Percentiles rank a stretch among this genome's conserved stretches.
phyloP scores from a whole-genome alignment of 2,113 vertebrate species.

The Sclerurus mexicanus region DNA sequence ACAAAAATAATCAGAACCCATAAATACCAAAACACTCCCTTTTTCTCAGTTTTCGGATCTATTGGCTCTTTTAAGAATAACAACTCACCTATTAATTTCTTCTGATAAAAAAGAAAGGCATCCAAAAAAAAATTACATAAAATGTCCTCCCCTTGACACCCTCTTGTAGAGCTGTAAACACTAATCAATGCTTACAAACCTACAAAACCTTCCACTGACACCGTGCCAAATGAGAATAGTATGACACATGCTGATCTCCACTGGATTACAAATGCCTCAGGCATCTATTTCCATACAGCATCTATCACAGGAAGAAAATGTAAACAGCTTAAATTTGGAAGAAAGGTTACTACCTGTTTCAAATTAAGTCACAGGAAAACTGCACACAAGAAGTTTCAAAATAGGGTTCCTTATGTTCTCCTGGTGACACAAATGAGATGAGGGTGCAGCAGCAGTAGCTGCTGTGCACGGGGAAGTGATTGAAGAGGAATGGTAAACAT shows the following conservation, averaged over 20 bases:
- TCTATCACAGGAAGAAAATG: not conserved
- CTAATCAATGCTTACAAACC: not conserved
- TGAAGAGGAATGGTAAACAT: not conserved
- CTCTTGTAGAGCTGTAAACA: not conserved
- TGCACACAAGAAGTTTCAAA: not conserved
- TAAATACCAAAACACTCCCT: not conserved
- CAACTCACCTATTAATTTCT: not conserved
- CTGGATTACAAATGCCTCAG: not conserved
- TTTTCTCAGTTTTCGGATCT: not conserved
- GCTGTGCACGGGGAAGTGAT: fast-evolving
- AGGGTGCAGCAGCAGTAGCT: not conserved
- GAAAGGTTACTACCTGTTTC: not conserved
- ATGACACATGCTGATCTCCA: not conserved
- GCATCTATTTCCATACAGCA: not conserved
- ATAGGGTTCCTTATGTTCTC: not conserved
- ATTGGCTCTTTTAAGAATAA: not conserved
- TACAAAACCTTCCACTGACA: not conserved
- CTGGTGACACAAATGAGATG: not conserved
- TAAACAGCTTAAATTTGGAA: not conserved
- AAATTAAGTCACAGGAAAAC: not conserved
- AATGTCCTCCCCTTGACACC: not conserved
- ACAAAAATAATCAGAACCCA: not conserved
- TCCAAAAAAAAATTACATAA: not conserved
- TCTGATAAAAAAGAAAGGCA: not conserved
- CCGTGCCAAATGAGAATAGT: not conserved